phyloP scores from a whole-genome alignment of 2,888 invertebrate species.

The Phanerotoma sp. region DNA sequence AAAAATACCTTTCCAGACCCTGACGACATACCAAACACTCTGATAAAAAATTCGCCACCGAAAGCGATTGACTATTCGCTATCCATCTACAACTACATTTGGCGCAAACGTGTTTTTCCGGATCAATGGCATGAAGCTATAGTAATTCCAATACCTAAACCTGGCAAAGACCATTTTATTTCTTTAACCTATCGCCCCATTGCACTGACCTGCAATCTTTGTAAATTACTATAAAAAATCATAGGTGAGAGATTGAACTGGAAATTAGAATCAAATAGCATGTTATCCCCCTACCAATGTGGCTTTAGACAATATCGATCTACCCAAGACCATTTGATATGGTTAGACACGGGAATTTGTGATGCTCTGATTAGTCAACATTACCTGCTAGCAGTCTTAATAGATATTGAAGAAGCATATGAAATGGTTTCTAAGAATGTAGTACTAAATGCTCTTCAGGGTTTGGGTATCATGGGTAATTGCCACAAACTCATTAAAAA shows the following conservation, averaged over 20 bases:
- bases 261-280: slow-evolving; percentile 1
- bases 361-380: no score
- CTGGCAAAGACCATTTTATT: slow-evolving; percentile 5
- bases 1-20: slow-evolving; percentile 20
- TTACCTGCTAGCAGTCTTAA: slow-evolving; percentile 30
- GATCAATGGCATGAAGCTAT: slow-evolving; percentile 11
- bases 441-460: slow-evolving; percentile 14
- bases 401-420: no score
- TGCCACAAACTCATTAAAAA: no score
- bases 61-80: slow-evolving; percentile 8
- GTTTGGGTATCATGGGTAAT: no score
- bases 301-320: slow-evolving; percentile 15
- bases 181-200: slow-evolving; percentile 21
- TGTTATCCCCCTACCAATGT: slow-evolving; percentile 4
- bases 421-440: slow-evolving; percentile 30
- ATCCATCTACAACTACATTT: slow-evolving; percentile 10
- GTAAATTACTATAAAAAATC: slow-evolving; percentile 20
- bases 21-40: slow-evolving; percentile 9
- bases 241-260: slow-evolving; percentile 13
- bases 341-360: slow-evolving; percentile 23
- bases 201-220: slow-evolving; percentile 12
- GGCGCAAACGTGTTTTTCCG: slow-evolving; percentile 16
- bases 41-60: slow-evolving; percentile 14
- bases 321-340: slow-evolving; percentile 27
- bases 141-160: slow-evolving; percentile 20